Base-by-base conservation (phyloP, 1,140 invertebrate species). In the Galleria mellonella region DNA sequence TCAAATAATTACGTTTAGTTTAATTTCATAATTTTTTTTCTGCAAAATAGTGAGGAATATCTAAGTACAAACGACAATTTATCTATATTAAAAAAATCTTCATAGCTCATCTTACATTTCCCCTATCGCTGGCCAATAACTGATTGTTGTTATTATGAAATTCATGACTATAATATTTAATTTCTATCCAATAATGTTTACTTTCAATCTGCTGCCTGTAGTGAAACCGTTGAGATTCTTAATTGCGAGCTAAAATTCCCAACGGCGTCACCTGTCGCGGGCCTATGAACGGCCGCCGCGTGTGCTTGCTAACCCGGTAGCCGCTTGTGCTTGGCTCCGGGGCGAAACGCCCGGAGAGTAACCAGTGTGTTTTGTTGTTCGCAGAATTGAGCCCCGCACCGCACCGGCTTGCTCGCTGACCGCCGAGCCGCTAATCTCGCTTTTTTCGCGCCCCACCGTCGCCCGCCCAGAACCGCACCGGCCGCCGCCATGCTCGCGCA, bases 361-460 rank as follows among this genome's bases (percentile, higher is more conserved):
- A 83, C 75, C 73, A 66, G 67, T 86, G 76, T 86, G 83, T 86
- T 87, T 86, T 86, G 79, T 87, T 87, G 83, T 87, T 85, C 79
- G 76, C 83, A 86, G 83, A 87, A 72, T 82, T 85, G 79, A 79
- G 72, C 70, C 77, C 79, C 72, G 72, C 81, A 82, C 67, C 76
- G 70, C 70, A 76, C 72, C 83, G 78, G 79, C 83, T 86, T 83
- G 72, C 72, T 83, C 83, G 77, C 77, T 78, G 78, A 73, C 78
- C 83, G 72, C 79, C 83, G 83, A 78, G 78, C 78, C 78, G 82
- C 81, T 82, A 81, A 75, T 76, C 68, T 74, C 68, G 83, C 84
- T 86, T 86, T 76, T 72, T 73, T 72, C 73, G 73, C 74, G 73
- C 72, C 73, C 76, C 71, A 66, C 66, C 75, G 73, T 64, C 72